Evolutionary conservation across 2,113 vertebrate species (phyloP), one percentile per base, ranked within the genome.

Genomic region (Xiphias gladius): DNA sequence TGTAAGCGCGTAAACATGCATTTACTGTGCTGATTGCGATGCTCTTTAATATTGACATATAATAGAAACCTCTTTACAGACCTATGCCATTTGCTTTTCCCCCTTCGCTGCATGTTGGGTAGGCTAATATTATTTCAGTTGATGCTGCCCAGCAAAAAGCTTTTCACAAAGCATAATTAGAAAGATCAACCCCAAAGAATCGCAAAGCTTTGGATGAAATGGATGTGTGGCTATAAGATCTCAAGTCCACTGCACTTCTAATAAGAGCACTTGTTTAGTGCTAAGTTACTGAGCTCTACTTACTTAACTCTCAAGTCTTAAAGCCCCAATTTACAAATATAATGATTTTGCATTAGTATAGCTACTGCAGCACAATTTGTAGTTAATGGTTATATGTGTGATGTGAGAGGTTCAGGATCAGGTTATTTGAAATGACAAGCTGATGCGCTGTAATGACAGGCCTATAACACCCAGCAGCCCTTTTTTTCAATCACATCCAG

Each of bases 81-180:
- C 57, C 86, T 75, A 14, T 85, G 78, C 74, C 57, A 66, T 81
- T 88, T 89, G 76, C 80, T 89, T 85, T 91, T 93, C 6, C 76
- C 66, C 85, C 75, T 68, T 73, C n/a, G 73, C 76, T 57, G 73
- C 65, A 76, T 65, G 75, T 61, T 73, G 64, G 63, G 76, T 72
- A 69, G 63, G 52, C 61, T 79, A 69, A 74, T 58, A 30, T 81
- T 82, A 77, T 89, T 89, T 77, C 26, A 83, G 74, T 43, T 39
- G 73, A 83, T 71, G 74, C n/a, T 72, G 55, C 71, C 69, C 77
- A 48, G n/a, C 41, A 54, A 72, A 72, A 48, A 61, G 62, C 30
- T 54, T 48, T 73, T 89, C 52, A 59, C 52, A 74, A 39, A 54
- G n/a, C 32, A 24, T 57, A 43, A 50, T 41, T 65, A 54, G 13